Base-by-base conservation (phyloP, 1,140 invertebrate genomes). In the Hylaeus anthracinus region DNA sequence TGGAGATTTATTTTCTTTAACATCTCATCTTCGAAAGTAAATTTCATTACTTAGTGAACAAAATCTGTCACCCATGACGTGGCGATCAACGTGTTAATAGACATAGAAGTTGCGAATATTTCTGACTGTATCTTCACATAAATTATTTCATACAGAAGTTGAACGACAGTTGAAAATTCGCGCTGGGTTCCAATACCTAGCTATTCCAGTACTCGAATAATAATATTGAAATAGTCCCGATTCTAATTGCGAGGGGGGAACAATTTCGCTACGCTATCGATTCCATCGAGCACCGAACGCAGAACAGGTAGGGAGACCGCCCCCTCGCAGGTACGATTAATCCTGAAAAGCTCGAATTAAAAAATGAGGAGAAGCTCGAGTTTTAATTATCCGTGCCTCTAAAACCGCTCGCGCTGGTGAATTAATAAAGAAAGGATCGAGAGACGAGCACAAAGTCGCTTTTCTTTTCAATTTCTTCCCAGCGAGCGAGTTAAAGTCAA, bases 381-480 rank as follows among this genome's bases (percentile, higher is more conserved):
- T 79, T 65, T 79, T 79, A 79, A 79, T 79, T 79, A 79, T 79
- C 5, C 64, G 41, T 63, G 39, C 43, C 51, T 64, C 53, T 77
- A 70, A 70, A 77, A 77, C 43, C 66, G 48, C 61, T 56, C 51
- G 41, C 14, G 45, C 53, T 66, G 51, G 51, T 56, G 77, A 65
- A 79, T 79, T 73, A 79, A 73, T 79, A 73, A 73, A 79, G 77
- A 65, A 79, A 65, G 61, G 61, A 79, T 79, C 73, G 71, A 73
- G 56, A 65, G 61, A 65, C 6, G 41, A 9, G 72, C 55, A 66
- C 37, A 56, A 39, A 58, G 61, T 64, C 77, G 53, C 53, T 55
- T 2, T 61, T 65, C 71, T 41, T 60, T 73, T 58, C 61, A 79
- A 73, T 73, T 56, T 37, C 26, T 79, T 79, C 70, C 69, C n/a